phyloP scores from a whole-genome alignment of 2,888 invertebrate genomes.

The Petrolisthes cinctipes region DNA sequence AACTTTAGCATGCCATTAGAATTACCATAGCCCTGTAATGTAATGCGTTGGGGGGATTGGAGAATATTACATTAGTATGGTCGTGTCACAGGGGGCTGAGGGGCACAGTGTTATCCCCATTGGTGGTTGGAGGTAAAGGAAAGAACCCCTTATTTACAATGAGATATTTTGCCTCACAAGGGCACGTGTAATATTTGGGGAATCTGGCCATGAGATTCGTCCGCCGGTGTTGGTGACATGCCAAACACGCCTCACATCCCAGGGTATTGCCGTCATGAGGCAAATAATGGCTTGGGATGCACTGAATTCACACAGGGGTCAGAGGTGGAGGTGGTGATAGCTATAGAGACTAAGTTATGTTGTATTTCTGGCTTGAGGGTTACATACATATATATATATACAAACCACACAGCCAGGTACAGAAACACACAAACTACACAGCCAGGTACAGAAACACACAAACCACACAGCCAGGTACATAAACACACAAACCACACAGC shows the following conservation, averaged over 20 bases:
- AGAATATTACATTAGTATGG: neutral
- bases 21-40: constrained; percentile 24
- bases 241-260: constrained; percentile 2
- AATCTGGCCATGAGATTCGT: neutral
- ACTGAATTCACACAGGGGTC: neutral
- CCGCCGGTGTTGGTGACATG: neutral
- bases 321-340: too few species aligned
- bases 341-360: too few species aligned
- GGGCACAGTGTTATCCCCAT: neutral
- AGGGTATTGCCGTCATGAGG: neutral
- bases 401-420: too few species aligned
- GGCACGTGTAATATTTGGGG: constrained; percentile 6
- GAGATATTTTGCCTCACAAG: neutral
- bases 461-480: too few species aligned
- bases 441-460: too few species aligned
- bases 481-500: too few species aligned
- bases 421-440: too few species aligned
- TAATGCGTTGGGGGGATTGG: neutral
- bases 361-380: too few species aligned
- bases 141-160: neutral
- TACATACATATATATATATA: too few species aligned
- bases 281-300: constrained; percentile 2
- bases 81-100: neutral
- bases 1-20: constrained; percentile 34
- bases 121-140: neutral